Conservation (phyloP, 2,888 invertebrate species). For the Mactromeris polynyma region DNA sequence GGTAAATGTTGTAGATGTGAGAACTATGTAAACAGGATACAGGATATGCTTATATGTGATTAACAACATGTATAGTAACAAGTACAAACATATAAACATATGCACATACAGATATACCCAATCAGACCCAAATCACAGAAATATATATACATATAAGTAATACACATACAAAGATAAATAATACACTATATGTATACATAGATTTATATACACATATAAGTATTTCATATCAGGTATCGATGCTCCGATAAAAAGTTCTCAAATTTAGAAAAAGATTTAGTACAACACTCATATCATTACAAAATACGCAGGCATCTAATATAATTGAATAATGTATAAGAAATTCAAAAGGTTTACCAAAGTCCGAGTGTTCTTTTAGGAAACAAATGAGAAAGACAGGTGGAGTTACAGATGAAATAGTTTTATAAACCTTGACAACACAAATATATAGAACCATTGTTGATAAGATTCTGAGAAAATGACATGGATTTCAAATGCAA, state of each 20-base stretch:
- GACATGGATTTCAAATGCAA: not conserved
- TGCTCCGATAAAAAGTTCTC: too few species aligned
- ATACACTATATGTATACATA: not conserved
- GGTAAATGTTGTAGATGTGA: too few species aligned
- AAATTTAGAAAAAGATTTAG: not conserved
- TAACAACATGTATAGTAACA: not conserved
- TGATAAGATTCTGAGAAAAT: not conserved
- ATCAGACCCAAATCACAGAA: not conserved
- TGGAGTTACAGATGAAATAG: not conserved
- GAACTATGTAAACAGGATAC: not conserved
- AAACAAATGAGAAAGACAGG: not conserved
- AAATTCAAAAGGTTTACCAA: not conserved
- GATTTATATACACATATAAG: too few species aligned
- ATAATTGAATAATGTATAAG: not conserved
- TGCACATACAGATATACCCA: not conserved
- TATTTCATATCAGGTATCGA: too few species aligned
- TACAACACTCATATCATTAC: not conserved
- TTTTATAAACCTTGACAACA: not conserved
- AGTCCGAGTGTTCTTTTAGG: not conserved
- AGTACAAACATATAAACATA: not conserved
- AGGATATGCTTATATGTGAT: not conserved
- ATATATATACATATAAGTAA: not conserved
- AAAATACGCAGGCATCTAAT: constrained; percentile 1
- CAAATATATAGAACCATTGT: not conserved
- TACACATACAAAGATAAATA: not conserved